These are phyloP conservation scores for Argopecten irradians DNA, from an alignment of 1,140 invertebrate genomes.

Conservation along the genomic window DNA sequence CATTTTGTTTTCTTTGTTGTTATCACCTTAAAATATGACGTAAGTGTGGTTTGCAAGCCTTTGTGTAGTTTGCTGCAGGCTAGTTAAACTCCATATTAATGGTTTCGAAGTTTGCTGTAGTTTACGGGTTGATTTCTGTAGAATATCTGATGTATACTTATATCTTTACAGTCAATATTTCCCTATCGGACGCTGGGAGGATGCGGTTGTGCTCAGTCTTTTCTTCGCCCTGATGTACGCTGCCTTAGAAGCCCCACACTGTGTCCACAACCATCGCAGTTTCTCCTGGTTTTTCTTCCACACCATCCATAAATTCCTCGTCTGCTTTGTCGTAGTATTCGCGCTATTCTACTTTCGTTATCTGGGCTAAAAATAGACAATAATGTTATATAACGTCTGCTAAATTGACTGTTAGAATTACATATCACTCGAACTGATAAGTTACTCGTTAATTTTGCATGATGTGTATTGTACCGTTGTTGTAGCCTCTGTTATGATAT, in stretches of 20 bases:
- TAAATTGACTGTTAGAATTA: not conserved
- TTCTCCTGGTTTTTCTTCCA: slow-evolving; percentile 64
- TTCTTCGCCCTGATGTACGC: slow-evolving; percentile 59
- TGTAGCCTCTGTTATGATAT: not conserved
- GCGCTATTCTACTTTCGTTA: slow-evolving; percentile 63
- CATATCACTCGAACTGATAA: not conserved
- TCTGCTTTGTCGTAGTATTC: slow-evolving; percentile 64
- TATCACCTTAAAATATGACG: too few relatives aligned
- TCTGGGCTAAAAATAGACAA: slow-evolving; percentile 30
- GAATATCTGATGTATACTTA: not conserved
- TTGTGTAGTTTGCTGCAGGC: too few relatives aligned
- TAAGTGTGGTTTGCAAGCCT: too few relatives aligned
- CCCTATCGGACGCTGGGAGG: slow-evolving; percentile 61
- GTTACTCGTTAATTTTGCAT: not conserved
- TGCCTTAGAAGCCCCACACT: slow-evolving; percentile 63
- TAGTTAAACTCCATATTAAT: too few relatives aligned
- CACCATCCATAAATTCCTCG: slow-evolving; percentile 62
- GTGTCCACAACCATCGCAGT: slow-evolving; percentile 58
- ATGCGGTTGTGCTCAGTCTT: slow-evolving; percentile 60
- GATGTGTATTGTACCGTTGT: not conserved
- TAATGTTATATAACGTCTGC: not conserved
- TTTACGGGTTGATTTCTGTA: not conserved
- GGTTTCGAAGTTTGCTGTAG: not conserved
- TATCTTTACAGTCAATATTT: slow-evolving; percentile 57
- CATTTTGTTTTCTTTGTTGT: too few relatives aligned